Evolutionary conservation across 1,140 invertebrate species (phyloP).

Genomic region (Zaprionus kolodkinae): DNA sequence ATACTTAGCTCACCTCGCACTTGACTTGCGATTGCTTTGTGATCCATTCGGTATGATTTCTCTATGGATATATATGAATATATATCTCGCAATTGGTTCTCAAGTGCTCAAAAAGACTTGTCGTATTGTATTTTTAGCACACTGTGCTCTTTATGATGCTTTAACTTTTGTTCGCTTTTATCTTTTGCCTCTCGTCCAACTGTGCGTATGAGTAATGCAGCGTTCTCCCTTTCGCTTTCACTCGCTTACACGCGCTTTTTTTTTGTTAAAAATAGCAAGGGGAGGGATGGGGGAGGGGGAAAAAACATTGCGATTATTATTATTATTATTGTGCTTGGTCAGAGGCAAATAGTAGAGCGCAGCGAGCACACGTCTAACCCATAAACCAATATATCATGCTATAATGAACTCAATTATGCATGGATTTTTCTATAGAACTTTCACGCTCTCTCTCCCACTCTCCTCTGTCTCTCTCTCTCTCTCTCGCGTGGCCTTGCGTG

Average conservation of each 20-base stretch:
- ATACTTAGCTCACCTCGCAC: slow-evolving; percentile 83
- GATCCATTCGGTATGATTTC: slow-evolving; percentile 70
- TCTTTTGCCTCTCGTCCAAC: slow-evolving; percentile 48
- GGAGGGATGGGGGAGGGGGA: not conserved
- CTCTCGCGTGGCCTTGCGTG: slow-evolving; percentile 9
- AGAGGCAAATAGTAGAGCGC: slow-evolving; percentile 9
- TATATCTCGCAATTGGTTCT: slow-evolving; percentile 24
- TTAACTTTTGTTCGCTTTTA: slow-evolving; percentile 41
- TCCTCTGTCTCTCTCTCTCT: not conserved
- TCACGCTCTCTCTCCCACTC: slow-evolving; percentile 1
- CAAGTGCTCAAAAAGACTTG: slow-evolving; percentile 18
- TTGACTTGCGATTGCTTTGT: slow-evolving; percentile 83
- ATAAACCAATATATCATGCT: slow-evolving; percentile 14
- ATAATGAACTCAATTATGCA: slow-evolving; percentile 52
- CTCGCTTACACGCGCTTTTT: slow-evolving; percentile 41
- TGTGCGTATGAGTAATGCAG: slow-evolving; percentile 67
- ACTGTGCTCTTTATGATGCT: slow-evolving; percentile 24
- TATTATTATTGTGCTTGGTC: slow-evolving; percentile 45
- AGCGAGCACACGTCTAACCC: slow-evolving; percentile 1
- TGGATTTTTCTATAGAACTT: slow-evolving; percentile 51
- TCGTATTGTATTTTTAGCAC: slow-evolving; percentile 29
- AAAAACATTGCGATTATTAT: slow-evolving; percentile 51
- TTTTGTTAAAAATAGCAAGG: slow-evolving; percentile 61
- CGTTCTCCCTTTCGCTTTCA: slow-evolving; percentile 4
- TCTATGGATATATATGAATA: slow-evolving; percentile 3